Base-by-base conservation (phyloP, 2,888 invertebrate genomes). In the Pseudanteris insignis region DNA sequence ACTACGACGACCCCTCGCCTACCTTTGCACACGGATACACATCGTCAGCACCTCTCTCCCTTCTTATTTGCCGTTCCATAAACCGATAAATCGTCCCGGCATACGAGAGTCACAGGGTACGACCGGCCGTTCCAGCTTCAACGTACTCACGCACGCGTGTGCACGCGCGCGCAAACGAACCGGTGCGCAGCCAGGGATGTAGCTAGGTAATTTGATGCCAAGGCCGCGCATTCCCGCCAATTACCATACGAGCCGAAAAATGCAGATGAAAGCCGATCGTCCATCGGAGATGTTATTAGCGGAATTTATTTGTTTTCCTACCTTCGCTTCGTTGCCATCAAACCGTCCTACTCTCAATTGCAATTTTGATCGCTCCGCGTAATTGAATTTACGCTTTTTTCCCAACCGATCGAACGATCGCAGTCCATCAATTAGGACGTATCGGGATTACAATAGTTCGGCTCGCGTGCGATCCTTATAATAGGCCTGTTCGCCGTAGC, bases 21-120 rank as follows among this genome's bases (percentile, higher is more conserved):
- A 55, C 43, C 57, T 60, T 48, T 50, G 51, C 54, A 57, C 57
- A 54, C 48, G 53, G 57, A 53, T 61, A 64, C 50, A 40, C 57
- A 63, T 55, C 54, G 63, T 47, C 33, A 47, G 48, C 40, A 41
- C 51, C 36, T 51, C 44, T 53, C 57, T 53, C 54, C 55, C 47
- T 57, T 48, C 65, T 63, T 65, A 60, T 65, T 66, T 63, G 63
- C 62, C 61, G 62, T 63, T 55, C 71, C 72, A 70, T 75, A 75
- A 74, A 73, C 66, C 76, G 77, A 77, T 77, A 76, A 76, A 74
- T 76, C 75, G 54, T 62, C 54, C 44, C 40, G 9, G 34, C 40
- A 25, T 58, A 37, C 26, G 38, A 36, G 38, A 29, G n/a, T n/a
- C n/a, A n/a, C n/a, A n/a, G n/a, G n/a, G n/a, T n/a, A n/a, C n/a